Evolutionary conservation across 2,888 invertebrate genomes (phyloP).

Genomic region (Apotomis turbidana): DNA sequence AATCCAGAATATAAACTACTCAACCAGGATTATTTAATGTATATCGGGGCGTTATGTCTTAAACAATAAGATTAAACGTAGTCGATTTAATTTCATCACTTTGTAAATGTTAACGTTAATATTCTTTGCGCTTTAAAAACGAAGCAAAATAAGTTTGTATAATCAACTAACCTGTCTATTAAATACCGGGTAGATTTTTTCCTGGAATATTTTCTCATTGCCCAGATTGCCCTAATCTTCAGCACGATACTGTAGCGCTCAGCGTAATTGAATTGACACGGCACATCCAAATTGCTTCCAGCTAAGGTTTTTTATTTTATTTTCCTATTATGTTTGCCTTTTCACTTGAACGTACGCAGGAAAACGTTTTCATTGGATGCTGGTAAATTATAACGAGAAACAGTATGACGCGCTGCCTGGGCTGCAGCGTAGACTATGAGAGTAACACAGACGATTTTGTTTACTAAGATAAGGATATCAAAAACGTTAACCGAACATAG

Average conservation of each 20-base stretch:
- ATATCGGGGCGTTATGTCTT: too few relatives aligned
- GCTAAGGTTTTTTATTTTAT: conserved; percentile 59
- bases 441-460: conserved; percentile 54
- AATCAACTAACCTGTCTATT: conserved; percentile 62
- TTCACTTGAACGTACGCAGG: conserved; percentile 35
- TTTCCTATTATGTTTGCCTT: conserved; percentile 53
- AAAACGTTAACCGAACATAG: conserved; percentile 44
- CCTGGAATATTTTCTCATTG: conserved; percentile 70
- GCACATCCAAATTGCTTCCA: conserved; percentile 62
- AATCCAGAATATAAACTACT: too few relatives aligned
- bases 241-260: conserved; percentile 57
- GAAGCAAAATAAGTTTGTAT: conserved; percentile 26
- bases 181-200: conserved; percentile 61
- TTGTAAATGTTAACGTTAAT: too few relatives aligned
- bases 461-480: conserved; percentile 48
- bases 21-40: too few relatives aligned
- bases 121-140: background rate
- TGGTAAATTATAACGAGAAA: conserved; percentile 33
- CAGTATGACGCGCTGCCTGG: conserved; percentile 2
- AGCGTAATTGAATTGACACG: conserved; percentile 64
- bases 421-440: conserved; percentile 37
- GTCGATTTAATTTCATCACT: too few relatives aligned
- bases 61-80: too few relatives aligned
- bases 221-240: conserved; percentile 67
- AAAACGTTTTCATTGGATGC: conserved; percentile 31